These are phyloP conservation scores for cattle (Bos taurus) DNA, from an alignment of 2,113 vertebrate genomes.

Conservation along the genomic window ARS-UCD2.0 NC_037342.1:81047001-81047500, in stretches of 20 bases:
- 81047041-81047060: background rate
- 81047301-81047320: background rate
- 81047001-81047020: background rate
- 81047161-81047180: background rate
- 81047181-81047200: background rate
- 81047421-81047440: background rate
- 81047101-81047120: background rate
- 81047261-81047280: background rate
- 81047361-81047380: background rate
- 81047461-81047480: background rate
- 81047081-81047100: background rate
- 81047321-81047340: background rate
- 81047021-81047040: background rate
- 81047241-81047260: background rate
- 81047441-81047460: background rate
- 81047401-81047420: background rate
- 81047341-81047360: too few species aligned
- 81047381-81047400: background rate
- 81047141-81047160: background rate
- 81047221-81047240: background rate
- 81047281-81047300: background rate
- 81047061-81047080: background rate
- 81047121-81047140: background rate
- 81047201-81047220: fast-evolving
- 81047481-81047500: background rate